phyloP scores from a whole-genome alignment of 2,113 vertebrate genomes.

The Chionodraco myersi region DNA sequence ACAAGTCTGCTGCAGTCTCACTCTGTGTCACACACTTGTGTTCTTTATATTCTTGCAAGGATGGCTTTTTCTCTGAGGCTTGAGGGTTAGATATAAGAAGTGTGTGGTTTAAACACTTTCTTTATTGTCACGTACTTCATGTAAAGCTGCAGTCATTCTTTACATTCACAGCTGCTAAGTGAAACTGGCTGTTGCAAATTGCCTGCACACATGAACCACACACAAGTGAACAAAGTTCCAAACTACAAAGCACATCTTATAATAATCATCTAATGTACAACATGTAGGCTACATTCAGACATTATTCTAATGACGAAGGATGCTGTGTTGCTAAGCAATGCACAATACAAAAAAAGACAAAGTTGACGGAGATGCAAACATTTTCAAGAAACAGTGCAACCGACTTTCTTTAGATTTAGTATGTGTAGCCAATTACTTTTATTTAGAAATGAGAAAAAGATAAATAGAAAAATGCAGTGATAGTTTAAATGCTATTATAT shows the following conservation, averaged over 20 bases:
- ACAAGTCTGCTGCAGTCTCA: conserved; percentile 33
- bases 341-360: no score
- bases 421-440: background rate
- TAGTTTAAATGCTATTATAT: background rate
- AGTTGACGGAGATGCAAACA: background rate
- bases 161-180: conserved; percentile 17
- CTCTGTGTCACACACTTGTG: background rate
- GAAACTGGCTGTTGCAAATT: conserved; percentile 44
- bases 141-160: conserved; percentile 19
- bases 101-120: background rate
- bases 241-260: background rate
- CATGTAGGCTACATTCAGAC: background rate
- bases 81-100: background rate
- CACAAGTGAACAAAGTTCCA: background rate
- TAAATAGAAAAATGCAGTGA: background rate
- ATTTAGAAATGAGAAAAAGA: background rate
- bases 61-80: conserved; percentile 5
- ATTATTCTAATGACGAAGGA: background rate
- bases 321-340: background rate
- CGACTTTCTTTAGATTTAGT: background rate
- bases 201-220: background rate
- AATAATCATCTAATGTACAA: background rate
- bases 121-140: background rate
- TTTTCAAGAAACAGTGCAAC: background rate
- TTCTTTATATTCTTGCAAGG: background rate